These are phyloP conservation scores for Natrix natrix DNA, from an alignment of 2,797 vertebrate species.

Conservation along the genomic window DNA sequence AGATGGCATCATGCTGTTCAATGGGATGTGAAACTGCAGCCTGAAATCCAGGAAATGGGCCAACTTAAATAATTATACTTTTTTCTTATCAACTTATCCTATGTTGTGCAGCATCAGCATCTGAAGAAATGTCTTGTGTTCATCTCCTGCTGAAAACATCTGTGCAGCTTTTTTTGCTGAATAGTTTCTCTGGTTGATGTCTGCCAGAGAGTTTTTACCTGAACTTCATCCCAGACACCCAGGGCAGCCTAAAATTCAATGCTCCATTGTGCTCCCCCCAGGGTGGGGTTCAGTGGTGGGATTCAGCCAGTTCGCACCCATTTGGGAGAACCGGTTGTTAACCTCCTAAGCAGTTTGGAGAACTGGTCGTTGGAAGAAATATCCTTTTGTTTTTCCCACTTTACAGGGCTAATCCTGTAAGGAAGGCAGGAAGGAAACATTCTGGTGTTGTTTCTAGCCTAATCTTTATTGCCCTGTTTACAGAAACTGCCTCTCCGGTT, in stretches of 20 bases:
- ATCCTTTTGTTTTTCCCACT: too few species aligned
- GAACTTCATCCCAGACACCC: not conserved
- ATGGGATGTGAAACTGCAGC: not conserved
- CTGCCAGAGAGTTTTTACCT: not conserved
- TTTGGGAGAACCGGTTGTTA: too few species aligned
- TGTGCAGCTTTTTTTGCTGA: not conserved
- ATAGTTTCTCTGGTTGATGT: not conserved
- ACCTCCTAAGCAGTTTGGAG: too few species aligned
- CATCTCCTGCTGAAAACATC: not conserved
- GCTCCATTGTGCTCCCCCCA: not conserved
- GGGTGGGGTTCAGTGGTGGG: too few species aligned
- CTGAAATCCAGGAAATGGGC: not conserved
- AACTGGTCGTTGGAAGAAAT: too few species aligned
- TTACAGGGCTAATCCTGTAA: too few species aligned
- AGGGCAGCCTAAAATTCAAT: not conserved
- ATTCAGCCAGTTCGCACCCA: too few species aligned
- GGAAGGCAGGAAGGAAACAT: too few species aligned
- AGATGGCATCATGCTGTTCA: not conserved
- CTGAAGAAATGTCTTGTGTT: not conserved
- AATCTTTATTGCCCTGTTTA: too few species aligned
- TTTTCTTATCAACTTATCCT: not conserved
- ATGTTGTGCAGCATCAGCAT: accelerated
- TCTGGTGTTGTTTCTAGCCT: too few species aligned
- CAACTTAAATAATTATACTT: not conserved
- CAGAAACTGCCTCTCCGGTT: too few species aligned